Conservation (phyloP, 2,888 invertebrate species). For the Clivina fossor region DNA sequence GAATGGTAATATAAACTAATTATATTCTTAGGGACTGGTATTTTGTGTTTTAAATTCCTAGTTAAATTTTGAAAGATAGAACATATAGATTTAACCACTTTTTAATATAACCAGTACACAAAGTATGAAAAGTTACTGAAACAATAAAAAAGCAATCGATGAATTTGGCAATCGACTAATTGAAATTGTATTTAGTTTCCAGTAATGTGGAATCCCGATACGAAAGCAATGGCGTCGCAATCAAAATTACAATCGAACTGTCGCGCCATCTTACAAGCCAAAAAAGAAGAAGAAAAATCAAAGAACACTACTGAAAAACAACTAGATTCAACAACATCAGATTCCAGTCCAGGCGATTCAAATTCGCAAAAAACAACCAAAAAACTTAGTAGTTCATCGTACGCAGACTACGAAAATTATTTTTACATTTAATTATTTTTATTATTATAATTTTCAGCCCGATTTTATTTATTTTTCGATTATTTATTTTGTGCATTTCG, state of each 20-base stretch:
- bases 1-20: no score
- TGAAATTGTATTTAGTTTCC: constrained; percentile 47
- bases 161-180: constrained; percentile 5
- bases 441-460: no score
- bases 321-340: constrained; percentile 34
- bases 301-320: constrained; percentile 38
- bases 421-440: constrained; percentile 60
- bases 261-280: constrained; percentile 47
- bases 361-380: constrained; percentile 51
- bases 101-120: no score
- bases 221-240: constrained; percentile 53
- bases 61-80: constrained; percentile 5
- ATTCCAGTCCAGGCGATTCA: constrained; percentile 54
- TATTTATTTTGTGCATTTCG: no score
- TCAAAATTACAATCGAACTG: constrained; percentile 51
- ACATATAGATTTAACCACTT: no score
- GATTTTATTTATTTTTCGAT: no score
- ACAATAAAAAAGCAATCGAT: not conserved
- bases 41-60: no score
- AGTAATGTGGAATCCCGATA: constrained; percentile 62
- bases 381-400: constrained; percentile 51
- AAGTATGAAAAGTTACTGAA: not conserved
- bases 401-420: constrained; percentile 67
- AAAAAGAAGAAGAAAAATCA: constrained; percentile 45
- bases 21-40: no score